These are phyloP conservation scores for Parelbella ahira DNA, from an alignment of 2,888 invertebrate genomes.

Conservation along the genomic window DNA sequence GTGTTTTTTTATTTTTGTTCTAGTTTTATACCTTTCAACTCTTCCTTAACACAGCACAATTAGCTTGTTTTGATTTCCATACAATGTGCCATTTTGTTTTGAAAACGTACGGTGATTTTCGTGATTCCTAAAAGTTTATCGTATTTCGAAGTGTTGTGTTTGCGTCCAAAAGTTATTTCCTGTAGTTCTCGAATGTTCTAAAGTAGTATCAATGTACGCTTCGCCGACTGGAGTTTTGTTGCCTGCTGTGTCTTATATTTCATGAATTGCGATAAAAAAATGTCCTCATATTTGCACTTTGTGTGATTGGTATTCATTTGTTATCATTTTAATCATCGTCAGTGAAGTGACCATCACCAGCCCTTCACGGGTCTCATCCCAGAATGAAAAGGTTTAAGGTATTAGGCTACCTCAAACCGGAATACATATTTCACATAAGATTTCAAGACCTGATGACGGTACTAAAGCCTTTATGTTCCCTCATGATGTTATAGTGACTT, in stretches of 20 bases:
- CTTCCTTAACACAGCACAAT: conserved; percentile 40
- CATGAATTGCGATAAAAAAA: too few species aligned
- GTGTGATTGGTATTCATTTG: too few species aligned
- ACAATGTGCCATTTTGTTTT: conserved; percentile 64
- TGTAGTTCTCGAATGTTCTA: conserved; percentile 74
- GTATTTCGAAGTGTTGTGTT: conserved; percentile 35
- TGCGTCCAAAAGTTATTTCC: conserved; percentile 50
- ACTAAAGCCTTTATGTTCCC: too few species aligned
- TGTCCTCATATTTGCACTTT: too few species aligned
- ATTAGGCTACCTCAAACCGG: too few species aligned
- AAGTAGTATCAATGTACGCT: conserved; percentile 78
- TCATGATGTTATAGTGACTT: too few species aligned
- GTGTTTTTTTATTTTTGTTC: conserved; percentile 41
- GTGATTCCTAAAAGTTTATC: conserved; percentile 51
- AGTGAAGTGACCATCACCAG: too few species aligned
- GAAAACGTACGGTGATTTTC: conserved; percentile 48
- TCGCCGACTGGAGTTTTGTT: conserved; percentile 47
- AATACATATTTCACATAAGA: too few species aligned
- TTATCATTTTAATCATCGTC: too few species aligned
- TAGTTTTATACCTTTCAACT: conserved; percentile 31
- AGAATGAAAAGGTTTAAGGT: too few species aligned
- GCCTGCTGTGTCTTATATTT: conserved; percentile 31
- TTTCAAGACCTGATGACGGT: too few species aligned
- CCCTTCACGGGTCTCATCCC: too few species aligned
- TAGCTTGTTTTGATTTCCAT: conserved; percentile 37